These are phyloP conservation scores for Prionailurus viverrinus DNA, from an alignment of 2,113 vertebrate species.

Conservation along the genomic window DNA sequence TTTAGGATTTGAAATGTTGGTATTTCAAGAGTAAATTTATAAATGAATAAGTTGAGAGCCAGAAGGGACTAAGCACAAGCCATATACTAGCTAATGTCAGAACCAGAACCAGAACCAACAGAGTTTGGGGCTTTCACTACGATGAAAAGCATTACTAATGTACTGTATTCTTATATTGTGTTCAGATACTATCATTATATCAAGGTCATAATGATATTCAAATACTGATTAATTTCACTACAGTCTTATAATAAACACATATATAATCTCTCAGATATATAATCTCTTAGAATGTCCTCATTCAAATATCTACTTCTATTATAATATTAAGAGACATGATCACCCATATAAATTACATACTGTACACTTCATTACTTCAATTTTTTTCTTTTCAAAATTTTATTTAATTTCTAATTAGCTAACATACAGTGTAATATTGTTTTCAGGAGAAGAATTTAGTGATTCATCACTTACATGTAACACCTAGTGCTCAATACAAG, in stretches of 20 bases:
- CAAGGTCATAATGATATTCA: conserved; percentile 66
- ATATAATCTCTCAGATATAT: conserved; percentile 18
- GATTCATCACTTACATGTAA: too few species aligned
- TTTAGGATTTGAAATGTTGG: conserved; percentile 44
- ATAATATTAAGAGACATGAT: conserved; percentile 37
- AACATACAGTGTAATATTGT: too few species aligned
- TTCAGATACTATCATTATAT: background rate
- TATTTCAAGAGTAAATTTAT: conserved; percentile 38
- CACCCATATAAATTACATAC: conserved; percentile 48
- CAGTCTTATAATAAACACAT: conserved; percentile 40
- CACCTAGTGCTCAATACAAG: too few species aligned
- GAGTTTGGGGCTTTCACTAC: background rate
- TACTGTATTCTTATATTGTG: background rate
- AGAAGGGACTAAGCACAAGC: background rate
- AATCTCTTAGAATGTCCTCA: background rate
- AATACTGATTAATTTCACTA: conserved; percentile 49
- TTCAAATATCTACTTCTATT: conserved; percentile 65
- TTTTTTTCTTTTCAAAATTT: background rate
- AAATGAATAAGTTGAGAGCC: background rate
- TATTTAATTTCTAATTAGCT: too few species aligned
- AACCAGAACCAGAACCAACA: background rate
- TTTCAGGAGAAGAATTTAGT: too few species aligned
- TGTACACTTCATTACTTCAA: conserved; percentile 51
- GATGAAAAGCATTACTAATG: background rate
- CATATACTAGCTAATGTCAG: background rate